phyloP scores from a whole-genome alignment of 2,888 invertebrate genomes.

The Drosophila algonquin region DNA sequence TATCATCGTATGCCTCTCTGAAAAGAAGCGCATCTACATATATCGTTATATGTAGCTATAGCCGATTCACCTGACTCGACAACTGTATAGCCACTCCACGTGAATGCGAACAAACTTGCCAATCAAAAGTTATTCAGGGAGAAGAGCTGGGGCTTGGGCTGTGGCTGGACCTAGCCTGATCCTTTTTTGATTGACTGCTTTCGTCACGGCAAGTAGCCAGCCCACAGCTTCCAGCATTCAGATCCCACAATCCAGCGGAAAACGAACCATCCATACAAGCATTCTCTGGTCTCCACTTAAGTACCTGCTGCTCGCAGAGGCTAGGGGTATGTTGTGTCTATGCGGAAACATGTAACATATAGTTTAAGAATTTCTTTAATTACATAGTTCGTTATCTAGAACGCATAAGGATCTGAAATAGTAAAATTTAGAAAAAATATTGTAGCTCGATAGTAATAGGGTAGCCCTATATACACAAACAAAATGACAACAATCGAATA shows the following conservation, averaged over 20 bases:
- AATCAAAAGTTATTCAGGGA: constrained; percentile 3
- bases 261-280: constrained; percentile 8
- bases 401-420: no score
- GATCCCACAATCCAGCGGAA: background rate
- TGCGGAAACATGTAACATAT: background rate
- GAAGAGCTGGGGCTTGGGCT: background rate
- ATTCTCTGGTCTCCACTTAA: constrained; percentile 5
- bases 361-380: no score
- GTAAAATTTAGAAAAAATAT: no score
- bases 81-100: constrained; percentile 5
- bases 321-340: background rate
- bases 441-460: no score
- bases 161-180: constrained; percentile 16
- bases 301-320: background rate
- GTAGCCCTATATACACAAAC: no score
- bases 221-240: constrained; percentile 19
- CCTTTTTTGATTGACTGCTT: constrained; percentile 53
- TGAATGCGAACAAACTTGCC: constrained; percentile 28
- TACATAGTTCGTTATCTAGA: no score
- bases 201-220: constrained; percentile 60
- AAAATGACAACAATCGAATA: no score
- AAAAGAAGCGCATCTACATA: background rate
- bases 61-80: constrained; percentile 17
- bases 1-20: background rate
- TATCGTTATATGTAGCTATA: background rate